A percentile compares a stretch with the other conserved stretches of the same genome.
Evolutionary conservation across 2,888 invertebrate genomes (phyloP).

Genomic region (Lacanobia wlatinum): DNA sequence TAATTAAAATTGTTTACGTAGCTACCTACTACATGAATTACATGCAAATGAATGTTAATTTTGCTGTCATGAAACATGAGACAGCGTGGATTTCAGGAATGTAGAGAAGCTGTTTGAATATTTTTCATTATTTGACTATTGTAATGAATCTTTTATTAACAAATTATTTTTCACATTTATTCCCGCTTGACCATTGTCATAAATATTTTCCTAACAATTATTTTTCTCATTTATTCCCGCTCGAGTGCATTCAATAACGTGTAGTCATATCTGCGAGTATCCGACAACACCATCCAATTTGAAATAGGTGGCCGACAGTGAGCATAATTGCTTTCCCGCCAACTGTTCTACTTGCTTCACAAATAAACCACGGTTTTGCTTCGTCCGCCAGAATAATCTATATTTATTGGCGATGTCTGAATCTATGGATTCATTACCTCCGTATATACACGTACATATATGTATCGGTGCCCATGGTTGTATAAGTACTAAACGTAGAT

Average conservation of each 20-base stretch:
- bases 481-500: neutral
- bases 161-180: too few relatives aligned
- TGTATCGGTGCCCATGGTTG: too few relatives aligned
- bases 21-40: conserved; percentile 4
- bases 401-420: conserved; percentile 35
- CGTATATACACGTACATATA: neutral
- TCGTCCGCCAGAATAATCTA: conserved; percentile 37
- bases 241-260: conserved; percentile 50
- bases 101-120: neutral
- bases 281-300: conserved; percentile 52
- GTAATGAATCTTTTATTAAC: too few relatives aligned
- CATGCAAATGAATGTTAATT: conserved; percentile 20
- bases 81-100: neutral
- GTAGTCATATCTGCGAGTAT: conserved; percentile 45
- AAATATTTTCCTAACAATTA: conserved; percentile 7
- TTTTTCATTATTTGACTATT: neutral
- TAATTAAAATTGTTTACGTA: conserved; percentile 37
- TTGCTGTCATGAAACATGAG: conserved; percentile 1
- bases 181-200: too few relatives aligned
- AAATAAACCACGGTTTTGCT: conserved; percentile 60
- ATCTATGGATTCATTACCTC: neutral
- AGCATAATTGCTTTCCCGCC: conserved; percentile 61
- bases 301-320: conserved; percentile 55
- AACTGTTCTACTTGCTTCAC: conserved; percentile 56
- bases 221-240: conserved; percentile 25